Percentiles rank a stretch among this genome's conserved stretches.
phyloP scores from a whole-genome alignment of 2,888 invertebrate genomes.

The Thereva unica region DNA sequence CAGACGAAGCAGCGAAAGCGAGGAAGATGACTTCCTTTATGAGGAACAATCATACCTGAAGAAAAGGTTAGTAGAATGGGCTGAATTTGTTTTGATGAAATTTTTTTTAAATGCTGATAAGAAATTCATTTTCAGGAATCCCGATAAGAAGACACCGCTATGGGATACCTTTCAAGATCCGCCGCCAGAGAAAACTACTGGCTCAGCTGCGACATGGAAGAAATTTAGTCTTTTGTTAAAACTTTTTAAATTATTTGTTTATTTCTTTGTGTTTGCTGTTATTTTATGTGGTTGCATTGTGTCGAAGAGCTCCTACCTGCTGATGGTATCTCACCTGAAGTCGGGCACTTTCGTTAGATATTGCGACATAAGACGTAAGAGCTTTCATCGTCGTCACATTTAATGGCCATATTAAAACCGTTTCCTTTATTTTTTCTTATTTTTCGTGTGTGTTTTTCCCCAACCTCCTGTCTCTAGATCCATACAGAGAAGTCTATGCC shows the following conservation, averaged over 20 bases:
- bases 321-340: conserved; percentile 73
- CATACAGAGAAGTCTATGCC: conserved; percentile 67
- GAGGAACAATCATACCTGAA: neutral
- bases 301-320: conserved; percentile 73
- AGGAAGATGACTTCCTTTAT: conserved; percentile 6
- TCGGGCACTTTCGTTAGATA: conserved; percentile 62
- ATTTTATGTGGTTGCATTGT: conserved; percentile 71
- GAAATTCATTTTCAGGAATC: neutral
- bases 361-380: conserved; percentile 62
- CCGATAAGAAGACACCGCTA: conserved; percentile 62
- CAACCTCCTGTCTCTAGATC: conserved; percentile 56
- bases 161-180: conserved; percentile 83
- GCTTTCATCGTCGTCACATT: conserved; percentile 32
- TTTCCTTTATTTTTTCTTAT: neutral
- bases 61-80: conserved; percentile 2
- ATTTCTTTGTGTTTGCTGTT: conserved; percentile 67
- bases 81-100: too few relatives aligned
- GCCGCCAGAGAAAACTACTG: conserved; percentile 68
- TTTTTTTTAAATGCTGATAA: too few relatives aligned
- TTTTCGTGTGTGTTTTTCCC: neutral
- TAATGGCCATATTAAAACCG: conserved; percentile 34
- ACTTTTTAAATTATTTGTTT: conserved; percentile 69
- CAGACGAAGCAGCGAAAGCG: neutral
- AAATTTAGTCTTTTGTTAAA: conserved; percentile 68
- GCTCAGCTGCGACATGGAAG: conserved; percentile 67